These are phyloP conservation scores for Willowsia nigromaculata DNA, from an alignment of 2,888 invertebrate species.

Conservation along the genomic window DNA sequence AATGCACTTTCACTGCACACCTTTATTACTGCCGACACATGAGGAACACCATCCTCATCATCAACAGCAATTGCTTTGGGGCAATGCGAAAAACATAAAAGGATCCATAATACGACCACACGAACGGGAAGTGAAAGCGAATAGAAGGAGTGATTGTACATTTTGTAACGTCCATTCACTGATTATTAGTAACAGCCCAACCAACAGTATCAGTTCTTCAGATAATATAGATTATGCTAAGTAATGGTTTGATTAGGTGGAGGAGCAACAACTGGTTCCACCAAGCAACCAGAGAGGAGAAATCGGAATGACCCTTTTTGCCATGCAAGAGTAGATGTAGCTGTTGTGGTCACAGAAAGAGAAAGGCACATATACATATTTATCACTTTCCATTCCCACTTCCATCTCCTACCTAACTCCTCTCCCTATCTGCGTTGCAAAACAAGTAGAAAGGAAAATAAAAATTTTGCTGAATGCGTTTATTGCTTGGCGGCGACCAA, in stretches of 20 bases:
- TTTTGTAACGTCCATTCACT: background rate
- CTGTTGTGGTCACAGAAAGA: no score
- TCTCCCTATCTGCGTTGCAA: background rate
- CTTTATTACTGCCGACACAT: background rate
- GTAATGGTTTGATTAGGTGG: background rate
- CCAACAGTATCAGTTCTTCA: background rate
- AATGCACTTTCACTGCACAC: constrained; percentile 48
- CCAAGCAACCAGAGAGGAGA: background rate
- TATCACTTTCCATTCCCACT: background rate
- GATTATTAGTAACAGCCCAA: no score
- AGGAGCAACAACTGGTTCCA: background rate
- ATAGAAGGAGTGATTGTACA: background rate
- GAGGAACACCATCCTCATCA: background rate
- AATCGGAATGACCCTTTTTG: constrained; percentile 18
- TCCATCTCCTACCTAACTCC: background rate
- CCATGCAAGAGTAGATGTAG: background rate
- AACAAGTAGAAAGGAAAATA: background rate
- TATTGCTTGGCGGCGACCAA: background rate
- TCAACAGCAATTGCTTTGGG: background rate
- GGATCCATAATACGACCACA: background rate
- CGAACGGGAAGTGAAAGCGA: background rate
- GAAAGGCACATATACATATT: constrained; percentile 13
- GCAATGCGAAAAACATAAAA: background rate
- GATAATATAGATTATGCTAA: background rate
- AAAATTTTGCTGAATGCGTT: background rate